phyloP scores from a whole-genome alignment of 1,140 invertebrate species.

The Portunus trituberculatus region DNA sequence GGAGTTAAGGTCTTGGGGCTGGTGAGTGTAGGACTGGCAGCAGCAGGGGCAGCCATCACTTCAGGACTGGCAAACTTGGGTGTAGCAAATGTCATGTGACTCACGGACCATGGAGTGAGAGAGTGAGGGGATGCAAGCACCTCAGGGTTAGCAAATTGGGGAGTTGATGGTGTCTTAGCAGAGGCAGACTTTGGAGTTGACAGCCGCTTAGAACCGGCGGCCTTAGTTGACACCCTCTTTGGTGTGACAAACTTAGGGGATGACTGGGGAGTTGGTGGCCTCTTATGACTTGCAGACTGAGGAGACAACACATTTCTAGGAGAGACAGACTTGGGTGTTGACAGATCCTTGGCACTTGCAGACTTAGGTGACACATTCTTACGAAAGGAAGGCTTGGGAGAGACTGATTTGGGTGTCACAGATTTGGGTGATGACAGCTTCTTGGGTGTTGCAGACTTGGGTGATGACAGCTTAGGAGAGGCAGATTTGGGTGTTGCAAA shows the following conservation, averaged over 20 bases:
- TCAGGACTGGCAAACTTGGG: conserved; percentile 1
- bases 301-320: neutral
- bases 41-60: neutral
- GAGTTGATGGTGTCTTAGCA: neutral
- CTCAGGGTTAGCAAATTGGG: neutral
- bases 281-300: conserved; percentile 9
- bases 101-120: neutral
- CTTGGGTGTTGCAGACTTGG: conserved; percentile 15
- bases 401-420: neutral
- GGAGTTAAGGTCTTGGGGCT: neutral
- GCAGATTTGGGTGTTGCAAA: conserved; percentile 33
- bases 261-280: neutral
- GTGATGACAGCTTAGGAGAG: neutral
- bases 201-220: neutral
- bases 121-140: neutral
- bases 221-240: conserved; percentile 51
- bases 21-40: neutral
- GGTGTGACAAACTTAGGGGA: conserved; percentile 35
- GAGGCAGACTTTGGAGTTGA: neutral
- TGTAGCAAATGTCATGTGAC: neutral
- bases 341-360: neutral
- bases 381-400: neutral
- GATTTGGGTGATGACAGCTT: neutral
- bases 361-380: conserved; percentile 27
- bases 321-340: neutral